Conservation (phyloP, 2,797 vertebrate species). For the Lepidocolaptes lacrymiger region DNA sequence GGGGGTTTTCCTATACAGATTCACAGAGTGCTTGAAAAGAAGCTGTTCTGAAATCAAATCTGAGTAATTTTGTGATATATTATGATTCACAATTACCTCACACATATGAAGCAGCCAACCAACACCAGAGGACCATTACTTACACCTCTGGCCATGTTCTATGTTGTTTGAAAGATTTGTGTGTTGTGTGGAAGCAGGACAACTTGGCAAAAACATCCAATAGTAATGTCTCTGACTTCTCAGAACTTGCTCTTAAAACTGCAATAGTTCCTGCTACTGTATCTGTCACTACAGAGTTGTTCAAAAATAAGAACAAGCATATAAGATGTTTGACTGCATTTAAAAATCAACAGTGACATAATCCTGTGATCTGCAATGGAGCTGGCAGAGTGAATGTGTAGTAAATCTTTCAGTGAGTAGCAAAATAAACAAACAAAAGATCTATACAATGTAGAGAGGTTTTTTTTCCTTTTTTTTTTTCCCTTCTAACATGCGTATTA, state of each 20-base stretch:
- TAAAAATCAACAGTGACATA: not conserved
- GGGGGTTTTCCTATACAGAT: not conserved
- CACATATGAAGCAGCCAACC: not conserved
- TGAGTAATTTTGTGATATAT: not conserved
- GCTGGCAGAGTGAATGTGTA: not conserved
- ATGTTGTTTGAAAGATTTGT: not conserved
- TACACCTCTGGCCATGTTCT: not conserved
- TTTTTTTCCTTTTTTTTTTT: fast-evolving
- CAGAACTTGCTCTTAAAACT: not conserved
- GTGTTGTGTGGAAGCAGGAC: not conserved
- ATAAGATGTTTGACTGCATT: not conserved
- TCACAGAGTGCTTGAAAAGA: not conserved
- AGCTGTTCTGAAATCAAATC: not conserved
- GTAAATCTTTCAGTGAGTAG: not conserved
- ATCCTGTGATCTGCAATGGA: not conserved
- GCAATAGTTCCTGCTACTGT: not conserved
- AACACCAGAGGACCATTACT: not conserved
- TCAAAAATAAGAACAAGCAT: not conserved
- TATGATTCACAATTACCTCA: not conserved
- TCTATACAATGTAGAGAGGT: not conserved
- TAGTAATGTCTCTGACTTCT: not conserved
- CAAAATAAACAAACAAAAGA: not conserved
- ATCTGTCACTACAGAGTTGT: not conserved
- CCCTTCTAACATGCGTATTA: not conserved
- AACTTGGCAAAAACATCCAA: not conserved